Evolutionary conservation across 2,113 vertebrate species (phyloP), one percentile per base, ranked within the genome.

Genomic region (Limnothrissa miodon): DNA sequence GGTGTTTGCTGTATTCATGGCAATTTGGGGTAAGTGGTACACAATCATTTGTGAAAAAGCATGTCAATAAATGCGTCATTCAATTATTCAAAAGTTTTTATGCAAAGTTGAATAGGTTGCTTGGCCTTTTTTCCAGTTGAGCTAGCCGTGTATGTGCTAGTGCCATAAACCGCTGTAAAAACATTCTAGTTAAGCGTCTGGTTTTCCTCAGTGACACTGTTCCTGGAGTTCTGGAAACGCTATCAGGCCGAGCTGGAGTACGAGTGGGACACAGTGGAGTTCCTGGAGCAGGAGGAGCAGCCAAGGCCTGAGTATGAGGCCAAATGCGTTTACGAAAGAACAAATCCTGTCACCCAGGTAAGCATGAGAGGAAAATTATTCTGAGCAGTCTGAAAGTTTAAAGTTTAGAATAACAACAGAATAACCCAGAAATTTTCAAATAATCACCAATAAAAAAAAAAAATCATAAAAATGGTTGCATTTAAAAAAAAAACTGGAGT

Each of bases 211-310:
- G 97, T 98, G 11, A 98, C 97, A 0, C 83, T 98, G 87, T 98
- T 99, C 84, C 89, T 99, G 93, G 97, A 98, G 93, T 97, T 99
- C 62, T 98, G 97, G 97, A 99, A 98, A 88, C 93, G 97, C 5
- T 94, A 97, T 62, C 97, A 99, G 90, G 96, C 97, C 1, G 94
- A 96, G 62, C 92, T 99, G 39, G 97, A 98, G 87, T 99, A 98
- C 1, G 93, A 96, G 13, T 99, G 97, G 97, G 97, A 99, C 92
- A 97, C 97, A 0, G 95, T 96, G 46, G 97, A 98, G 89, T 95
- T 95, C 81, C 91, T 98, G 11, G 96, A 98, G 87, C 97, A 98
- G 91, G 96, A 98, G 84, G 95, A 98, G 81, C 96, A 94, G 5
- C 78, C 96, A 80, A 95, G 96, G 0, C 96, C 97, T 0, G 97